Base-by-base conservation (phyloP, 2,888 invertebrate genomes). In the Synanthedon tipuliformis region DNA sequence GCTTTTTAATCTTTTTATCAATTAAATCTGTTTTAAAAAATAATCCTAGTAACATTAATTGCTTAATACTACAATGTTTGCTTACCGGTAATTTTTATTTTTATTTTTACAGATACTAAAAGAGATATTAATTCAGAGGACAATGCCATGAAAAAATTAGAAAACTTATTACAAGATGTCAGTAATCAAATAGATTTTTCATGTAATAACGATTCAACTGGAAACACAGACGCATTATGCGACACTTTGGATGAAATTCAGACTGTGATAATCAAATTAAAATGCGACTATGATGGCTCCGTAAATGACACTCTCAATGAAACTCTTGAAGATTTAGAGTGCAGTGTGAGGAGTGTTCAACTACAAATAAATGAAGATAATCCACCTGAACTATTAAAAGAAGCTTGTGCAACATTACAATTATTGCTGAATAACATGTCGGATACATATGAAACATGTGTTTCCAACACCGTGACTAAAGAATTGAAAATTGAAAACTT, bases 311-410 rank as follows among this genome's bases (percentile, higher is more conserved):
- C 75, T 64, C 75, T 86, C 59, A 81, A 80, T 72, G 87, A 87
- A 64, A 81, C 82, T 69, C 78, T 89, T 61, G 81, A 85, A 61
- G 87, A 87, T 63, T 78, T 87, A 77, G 87, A 87, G 73, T 86
- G 86, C 73, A 83, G 80, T 66, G 83, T 86, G 66, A 82, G 86
- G 62, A 86, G 85, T 73, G 82, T 86, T 4, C 85, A 85, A 60
- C 76, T 86, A 60, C 84, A 83, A 60, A 78, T 85, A 51, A 78
- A 76, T 62, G 85, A 86, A 66, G 74, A 75, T 18, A 80, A 81
- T 60, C 79, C 83, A 50, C 71, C 77, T 10, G 76, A 78, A 23
- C 64, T 84, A 52, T 64, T 87, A 2, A 74, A 73, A 57, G 84
- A 86, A 68, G 82, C 84, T 11, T 84, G 81, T 66, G 78, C 73